Evolutionary conservation across 1,140 invertebrate species (phyloP), one percentile per base, ranked within the genome.

Genomic region (Rhizoglyphus robini): DNA sequence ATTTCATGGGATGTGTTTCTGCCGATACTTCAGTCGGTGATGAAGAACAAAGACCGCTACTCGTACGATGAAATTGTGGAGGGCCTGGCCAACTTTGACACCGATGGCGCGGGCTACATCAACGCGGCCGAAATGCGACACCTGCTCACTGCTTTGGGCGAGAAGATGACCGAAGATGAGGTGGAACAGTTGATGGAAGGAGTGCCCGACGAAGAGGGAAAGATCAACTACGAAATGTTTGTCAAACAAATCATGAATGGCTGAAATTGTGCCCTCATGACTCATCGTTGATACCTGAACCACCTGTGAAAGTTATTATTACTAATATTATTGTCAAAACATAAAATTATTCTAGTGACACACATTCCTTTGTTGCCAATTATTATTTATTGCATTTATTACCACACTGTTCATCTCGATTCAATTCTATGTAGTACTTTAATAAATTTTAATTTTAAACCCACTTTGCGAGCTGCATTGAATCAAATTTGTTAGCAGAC

Each of bases 1-100:
- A 96, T 99, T 71, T 92, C 88, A 54, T 99, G 98, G 78, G 96
- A 99, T 81, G 90, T 95, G 0, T 99, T 99, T 77, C 78, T 99
- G 59, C 96, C 96, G 30, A 98, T 99, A 73, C 90, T 95, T 73
- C 91, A 97, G 80, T 87, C 89, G 49, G 91, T 94, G 71, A 90
- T 88, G 11, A 92, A 92, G 78, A 86, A 88, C 5, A 81, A 88
- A 41, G 89, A 86, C 51, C 87, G 86, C 0, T 90, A 94, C 72
- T 93, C 90, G 18, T 89, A 90, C 38, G 92, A 96, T 78, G 92
- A 96, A 73, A 96, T 96, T 74, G 93, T 96, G 71, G 93, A 96
- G 78, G 93, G 93, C 15, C 78, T 97, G 49, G 83, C 92, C 60
- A 92, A 96, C 73, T 99, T 99, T 75, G 96, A 99, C 77, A 99